Evolutionary conservation across 2,113 vertebrate genomes (phyloP), one percentile per base, ranked within the genome.

Genomic region (Deroptyus accipitrinus): DNA sequence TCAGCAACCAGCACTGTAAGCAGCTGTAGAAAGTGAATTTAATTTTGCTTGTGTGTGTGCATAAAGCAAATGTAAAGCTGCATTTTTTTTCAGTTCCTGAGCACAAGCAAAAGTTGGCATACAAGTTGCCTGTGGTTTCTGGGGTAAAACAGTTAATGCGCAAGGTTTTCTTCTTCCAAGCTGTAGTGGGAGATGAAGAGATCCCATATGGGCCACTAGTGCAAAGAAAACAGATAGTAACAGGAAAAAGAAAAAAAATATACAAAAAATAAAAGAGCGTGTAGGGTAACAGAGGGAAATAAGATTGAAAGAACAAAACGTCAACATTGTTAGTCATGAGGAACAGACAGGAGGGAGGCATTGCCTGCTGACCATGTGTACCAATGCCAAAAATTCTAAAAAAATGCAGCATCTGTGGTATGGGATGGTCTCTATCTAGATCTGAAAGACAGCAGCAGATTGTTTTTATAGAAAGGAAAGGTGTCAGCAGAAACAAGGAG

Each of bases 381-480:
- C 85, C 94, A 95, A 69, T 96, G 94, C 97, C 95, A 88, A 96
- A 93, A 80, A 92, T 80, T 31, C 89, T 95, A 86, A 96, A 97
- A 97, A 88, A 97, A 97, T 81, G 39, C 22, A 0, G 95, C 97
- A 97, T 98, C 97, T 98, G 97, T 86, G 90, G 88, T 92, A 97
- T 62, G 91, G 92, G 91, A 89, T 96, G 90, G 93, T 49, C 46
- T 92, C 19, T 92, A 86, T 95, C 91, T 76, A 97, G 92, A 97
- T 98, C 96, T 97, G 95, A 98, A 96, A 92, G 95, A 88, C 95
- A 97, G 96, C 95, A 95, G 96, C 97, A 96, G 97, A 96, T 97
- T 98, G 97, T 98, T 98, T 98, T 97, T 93, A 91, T 94, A 97
- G 96, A 97, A 95, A 95, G 97, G 96, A 96, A 97, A 97, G 97